Conservation (phyloP, 2,797 vertebrate genomes). For the Coregonus suidteri region DNA sequence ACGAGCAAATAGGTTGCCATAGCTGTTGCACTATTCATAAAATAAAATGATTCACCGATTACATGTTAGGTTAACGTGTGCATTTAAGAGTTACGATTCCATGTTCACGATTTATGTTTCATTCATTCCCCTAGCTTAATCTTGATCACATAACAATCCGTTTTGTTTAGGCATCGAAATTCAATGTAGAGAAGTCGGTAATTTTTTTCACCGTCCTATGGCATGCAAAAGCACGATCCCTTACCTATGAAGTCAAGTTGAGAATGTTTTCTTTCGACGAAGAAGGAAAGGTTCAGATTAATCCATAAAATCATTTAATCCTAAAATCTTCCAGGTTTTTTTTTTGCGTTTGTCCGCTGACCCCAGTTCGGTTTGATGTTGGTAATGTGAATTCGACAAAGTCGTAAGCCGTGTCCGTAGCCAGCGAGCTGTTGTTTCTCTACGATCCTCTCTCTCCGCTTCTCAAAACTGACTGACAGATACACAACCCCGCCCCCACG, state of each 20-base stretch:
- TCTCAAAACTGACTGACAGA: conserved; percentile 66
- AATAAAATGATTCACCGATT: background rate
- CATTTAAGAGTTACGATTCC: background rate
- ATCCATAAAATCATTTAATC: conserved; percentile 75
- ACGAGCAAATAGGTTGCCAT: background rate
- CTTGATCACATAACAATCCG: background rate
- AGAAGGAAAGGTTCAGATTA: conserved; percentile 67
- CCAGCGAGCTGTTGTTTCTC: conserved; percentile 46
- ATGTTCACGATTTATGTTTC: background rate
- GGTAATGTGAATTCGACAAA: conserved; percentile 69
- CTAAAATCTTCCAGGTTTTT: conserved; percentile 36
- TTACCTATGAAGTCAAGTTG: conserved; percentile 72
- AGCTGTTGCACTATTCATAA: background rate
- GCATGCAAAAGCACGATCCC: conserved; percentile 36
- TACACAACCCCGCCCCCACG: conserved; percentile 48
- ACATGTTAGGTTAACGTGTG: background rate
- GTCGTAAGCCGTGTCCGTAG: conserved; percentile 48
- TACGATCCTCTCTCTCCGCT: conserved; percentile 60
- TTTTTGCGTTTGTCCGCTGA: conserved; percentile 57
- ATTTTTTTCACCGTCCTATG: background rate
- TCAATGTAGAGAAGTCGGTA: background rate
- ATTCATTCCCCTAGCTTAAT: background rate
- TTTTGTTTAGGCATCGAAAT: conserved; percentile 1
- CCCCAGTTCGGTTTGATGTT: conserved; percentile 52
- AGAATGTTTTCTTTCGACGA: conserved; percentile 65